Conservation (phyloP, 2,797 vertebrate genomes). For the Spinus pinus region DNA sequence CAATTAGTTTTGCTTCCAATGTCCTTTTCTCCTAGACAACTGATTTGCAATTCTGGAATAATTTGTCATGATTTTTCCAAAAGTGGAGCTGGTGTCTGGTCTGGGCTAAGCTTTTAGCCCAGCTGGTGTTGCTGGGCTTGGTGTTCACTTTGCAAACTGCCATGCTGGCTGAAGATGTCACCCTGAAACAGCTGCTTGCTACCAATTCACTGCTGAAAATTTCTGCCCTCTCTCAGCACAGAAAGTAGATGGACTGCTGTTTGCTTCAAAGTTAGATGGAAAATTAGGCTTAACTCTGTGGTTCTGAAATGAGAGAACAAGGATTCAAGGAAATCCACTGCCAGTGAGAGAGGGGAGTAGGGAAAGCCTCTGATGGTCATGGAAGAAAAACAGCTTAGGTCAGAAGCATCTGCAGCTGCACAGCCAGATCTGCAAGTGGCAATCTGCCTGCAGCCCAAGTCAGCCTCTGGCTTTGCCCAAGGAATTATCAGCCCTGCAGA, state of each 20-base stretch:
- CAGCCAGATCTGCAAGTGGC: background rate
- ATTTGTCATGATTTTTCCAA: background rate
- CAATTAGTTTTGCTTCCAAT: constrained; percentile 7
- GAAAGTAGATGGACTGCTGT: background rate
- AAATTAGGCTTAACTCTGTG: background rate
- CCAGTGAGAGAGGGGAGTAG: background rate
- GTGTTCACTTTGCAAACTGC: background rate
- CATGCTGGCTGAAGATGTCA: background rate
- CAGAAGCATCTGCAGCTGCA: background rate
- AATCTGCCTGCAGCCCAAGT: background rate
- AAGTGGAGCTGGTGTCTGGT: background rate
- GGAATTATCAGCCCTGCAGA: background rate
- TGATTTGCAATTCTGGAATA: background rate
- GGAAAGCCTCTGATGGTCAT: background rate
- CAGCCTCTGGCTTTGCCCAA: background rate
- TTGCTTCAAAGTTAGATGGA: background rate
- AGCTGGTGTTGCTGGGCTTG: background rate
- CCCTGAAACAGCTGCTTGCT: background rate
- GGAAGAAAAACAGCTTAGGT: background rate
- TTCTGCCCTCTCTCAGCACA: background rate
- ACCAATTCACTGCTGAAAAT: background rate
- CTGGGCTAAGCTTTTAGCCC: background rate
- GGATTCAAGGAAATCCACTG: background rate
- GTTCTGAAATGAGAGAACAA: background rate
- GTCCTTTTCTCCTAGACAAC: background rate